phyloP scores from a whole-genome alignment of 2,888 invertebrate species.

The Macrophya annulata region DNA sequence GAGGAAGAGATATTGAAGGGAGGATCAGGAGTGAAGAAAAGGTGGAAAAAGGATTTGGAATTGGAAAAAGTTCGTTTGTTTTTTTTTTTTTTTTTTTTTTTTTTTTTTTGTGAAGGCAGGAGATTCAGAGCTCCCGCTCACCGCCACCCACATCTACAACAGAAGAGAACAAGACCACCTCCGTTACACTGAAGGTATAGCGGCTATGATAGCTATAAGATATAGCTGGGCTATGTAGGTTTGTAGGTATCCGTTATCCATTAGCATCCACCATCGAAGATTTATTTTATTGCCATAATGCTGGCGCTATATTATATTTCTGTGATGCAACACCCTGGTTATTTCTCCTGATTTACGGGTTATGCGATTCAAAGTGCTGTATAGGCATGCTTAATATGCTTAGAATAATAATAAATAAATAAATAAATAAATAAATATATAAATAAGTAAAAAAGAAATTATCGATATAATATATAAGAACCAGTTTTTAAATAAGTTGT shows the following conservation, averaged over 20 bases:
- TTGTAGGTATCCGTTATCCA: conserved; percentile 65
- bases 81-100: conserved; percentile 56
- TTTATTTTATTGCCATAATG: conserved; percentile 72
- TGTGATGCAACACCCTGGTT: conserved; percentile 63
- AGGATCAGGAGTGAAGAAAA: background rate
- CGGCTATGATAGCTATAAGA: conserved; percentile 40
- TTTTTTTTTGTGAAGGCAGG: conserved; percentile 70
- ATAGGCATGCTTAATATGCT: conserved; percentile 38
- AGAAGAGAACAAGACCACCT: conserved; percentile 80
- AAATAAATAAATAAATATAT: background rate
- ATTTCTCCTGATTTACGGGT: conserved; percentile 74
- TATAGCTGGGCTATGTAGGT: conserved; percentile 47
- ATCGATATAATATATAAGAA: conserved; percentile 5
- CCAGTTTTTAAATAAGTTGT: background rate
- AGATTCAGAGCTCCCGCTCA: conserved; percentile 79
- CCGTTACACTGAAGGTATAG: conserved; percentile 78
- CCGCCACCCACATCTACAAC: conserved; percentile 80
- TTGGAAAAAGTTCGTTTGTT: conserved; percentile 36
- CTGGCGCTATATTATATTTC: conserved; percentile 40
- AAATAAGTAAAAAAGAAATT: background rate
- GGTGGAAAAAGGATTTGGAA: conserved; percentile 18
- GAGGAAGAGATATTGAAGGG: background rate
- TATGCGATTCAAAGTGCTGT: conserved; percentile 44
- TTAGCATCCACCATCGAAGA: conserved; percentile 76
- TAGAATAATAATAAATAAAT: background rate